These are phyloP conservation scores for Microcaecilia unicolor DNA, from an alignment of 2,797 vertebrate genomes.

Conservation along the genomic window DNA sequence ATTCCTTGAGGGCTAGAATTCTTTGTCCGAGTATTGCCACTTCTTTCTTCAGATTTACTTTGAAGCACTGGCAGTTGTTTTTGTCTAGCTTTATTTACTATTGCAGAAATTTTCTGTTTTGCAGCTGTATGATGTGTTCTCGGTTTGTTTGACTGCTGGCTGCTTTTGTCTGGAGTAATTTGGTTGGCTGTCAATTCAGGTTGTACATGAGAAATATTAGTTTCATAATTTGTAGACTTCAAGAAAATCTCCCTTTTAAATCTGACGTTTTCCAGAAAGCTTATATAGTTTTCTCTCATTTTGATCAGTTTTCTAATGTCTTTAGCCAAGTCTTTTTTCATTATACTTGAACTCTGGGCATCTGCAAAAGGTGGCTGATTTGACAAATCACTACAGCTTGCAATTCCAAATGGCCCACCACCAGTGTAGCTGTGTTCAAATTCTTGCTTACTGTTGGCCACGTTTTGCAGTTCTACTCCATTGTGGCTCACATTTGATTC, in stretches of 20 bases:
- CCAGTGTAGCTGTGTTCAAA: conserved; percentile 11
- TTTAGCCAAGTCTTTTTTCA: conserved; percentile 27
- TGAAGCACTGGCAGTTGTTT: not conserved
- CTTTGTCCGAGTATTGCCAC: not conserved
- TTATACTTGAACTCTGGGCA: not conserved
- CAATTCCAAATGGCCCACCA: conserved; percentile 12
- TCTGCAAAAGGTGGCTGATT: not conserved
- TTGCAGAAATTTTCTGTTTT: not conserved
- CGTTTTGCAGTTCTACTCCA: conserved; percentile 1
- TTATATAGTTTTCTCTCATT: conserved; percentile 30
- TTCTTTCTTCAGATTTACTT: conserved; percentile 13
- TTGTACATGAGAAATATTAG: not conserved
- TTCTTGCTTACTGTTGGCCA: conserved; percentile 19
- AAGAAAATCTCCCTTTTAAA: conserved; percentile 31
- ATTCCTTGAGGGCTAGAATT: not conserved
- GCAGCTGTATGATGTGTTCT: not conserved
- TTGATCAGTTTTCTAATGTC: conserved; percentile 30
- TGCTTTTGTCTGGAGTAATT: not conserved
- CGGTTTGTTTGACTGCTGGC: not conserved
- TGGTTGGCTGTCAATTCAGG: not conserved
- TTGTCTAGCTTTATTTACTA: not conserved
- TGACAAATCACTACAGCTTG: not conserved
- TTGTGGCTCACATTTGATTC: no score
- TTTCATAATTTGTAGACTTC: conserved; percentile 9
- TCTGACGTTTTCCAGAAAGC: conserved; percentile 34